Evolutionary conservation across 2,888 invertebrate species (phyloP).

Genomic region (Imbricaverruca yamaguchii): DNA sequence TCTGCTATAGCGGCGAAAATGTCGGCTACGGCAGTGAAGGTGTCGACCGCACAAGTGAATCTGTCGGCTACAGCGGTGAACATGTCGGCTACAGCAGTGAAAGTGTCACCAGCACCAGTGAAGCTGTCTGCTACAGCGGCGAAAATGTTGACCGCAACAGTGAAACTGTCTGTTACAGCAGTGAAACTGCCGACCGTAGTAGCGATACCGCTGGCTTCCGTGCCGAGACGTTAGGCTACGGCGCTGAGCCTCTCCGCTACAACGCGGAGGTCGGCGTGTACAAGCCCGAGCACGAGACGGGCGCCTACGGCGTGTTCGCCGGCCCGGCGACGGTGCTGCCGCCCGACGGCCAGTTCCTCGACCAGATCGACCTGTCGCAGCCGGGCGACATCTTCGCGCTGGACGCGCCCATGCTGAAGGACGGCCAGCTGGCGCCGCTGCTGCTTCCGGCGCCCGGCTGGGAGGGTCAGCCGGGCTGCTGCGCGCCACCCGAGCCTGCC

Average conservation of each 20-base stretch:
- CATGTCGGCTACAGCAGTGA: no score
- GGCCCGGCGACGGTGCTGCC: neutral
- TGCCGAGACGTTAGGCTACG: no score
- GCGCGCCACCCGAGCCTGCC: neutral
- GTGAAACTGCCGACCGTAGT: no score
- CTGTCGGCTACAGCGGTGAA: no score
- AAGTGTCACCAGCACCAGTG: no score
- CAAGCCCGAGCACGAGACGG: neutral
- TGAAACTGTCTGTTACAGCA: no score
- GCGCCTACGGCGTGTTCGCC: neutral
- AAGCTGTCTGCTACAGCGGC: no score
- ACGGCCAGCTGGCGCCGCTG: neutral
- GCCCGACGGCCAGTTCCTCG: conserved; percentile 1
- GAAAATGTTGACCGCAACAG: no score
- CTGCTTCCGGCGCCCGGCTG: neutral
- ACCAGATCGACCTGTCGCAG: conserved; percentile 12
- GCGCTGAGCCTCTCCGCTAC: neutral
- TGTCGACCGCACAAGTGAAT: no score
- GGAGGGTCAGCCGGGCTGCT: neutral
- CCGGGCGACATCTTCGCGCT: conserved; percentile 15
- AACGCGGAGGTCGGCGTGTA: neutral
- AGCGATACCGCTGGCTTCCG: no score
- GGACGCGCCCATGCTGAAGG: neutral
- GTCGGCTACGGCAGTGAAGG: neutral
- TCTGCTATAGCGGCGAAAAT: no score